Evolutionary conservation across 2,888 invertebrate species (phyloP), one percentile per base, ranked within the genome.

Genomic region (Mycalesis mineus): DNA sequence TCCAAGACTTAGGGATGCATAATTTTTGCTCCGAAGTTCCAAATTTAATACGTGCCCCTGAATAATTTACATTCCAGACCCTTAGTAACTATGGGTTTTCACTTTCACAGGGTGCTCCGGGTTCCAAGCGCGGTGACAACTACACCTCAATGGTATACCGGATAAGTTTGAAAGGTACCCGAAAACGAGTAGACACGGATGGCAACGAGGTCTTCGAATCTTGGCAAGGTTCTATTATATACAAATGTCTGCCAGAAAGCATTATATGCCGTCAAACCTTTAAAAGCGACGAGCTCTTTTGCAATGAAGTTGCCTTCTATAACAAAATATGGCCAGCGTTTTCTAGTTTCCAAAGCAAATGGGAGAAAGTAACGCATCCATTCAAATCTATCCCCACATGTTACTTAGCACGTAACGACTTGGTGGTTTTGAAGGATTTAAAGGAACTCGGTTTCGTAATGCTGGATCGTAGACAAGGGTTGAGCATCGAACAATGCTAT

Each of bases 121-220:
- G 94, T n/a, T 92, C 94, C 0, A 93, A 92, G 57, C 88, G 94
- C 52, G 94, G 94, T 0, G 94, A 94, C 70, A 94, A 94, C 76
- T 94, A 94, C 71, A 94, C 94, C 0, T 94, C 94, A 7, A 93
- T 93, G 89, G 84, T 94, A 7, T 94, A 94, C 77, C 90, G 94
- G 11, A 88, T 94, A 56, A 84, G 90, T 0, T 78, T 93, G 2
- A 91, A 90, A 65, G 94, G 94, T 0, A 67, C 68, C 4, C 77
- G 76, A 13, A 83, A 82, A 57, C 72, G 74, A 33, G 60, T 66
- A 0, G 76, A 77, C 52, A 70, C 77, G 0, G 81, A 78, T 6
- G 83, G 82, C 1, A 76, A 68, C 29, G 78, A 78, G 55, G 65
- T 57, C 0, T 85, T 87, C 57, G 80, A 87, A 49, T 90, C 91